These are phyloP conservation scores for Lytechinus pictus DNA, from an alignment of 35 echinoderm and acorn worm species.

Conservation along the genomic window DNA sequence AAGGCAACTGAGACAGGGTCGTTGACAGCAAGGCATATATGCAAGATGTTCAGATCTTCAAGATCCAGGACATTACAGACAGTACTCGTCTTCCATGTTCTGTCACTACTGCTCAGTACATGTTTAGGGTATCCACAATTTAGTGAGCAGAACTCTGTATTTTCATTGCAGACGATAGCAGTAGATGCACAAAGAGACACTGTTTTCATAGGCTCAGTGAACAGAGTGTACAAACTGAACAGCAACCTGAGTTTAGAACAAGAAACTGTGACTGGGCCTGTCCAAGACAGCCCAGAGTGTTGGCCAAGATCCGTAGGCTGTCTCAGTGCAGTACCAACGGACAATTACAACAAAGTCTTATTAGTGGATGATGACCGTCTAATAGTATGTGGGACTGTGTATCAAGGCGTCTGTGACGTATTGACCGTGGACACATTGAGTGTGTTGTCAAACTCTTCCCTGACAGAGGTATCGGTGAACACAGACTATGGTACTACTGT, in stretches of 20 bases:
- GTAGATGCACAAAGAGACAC: slow-evolving; percentile 53
- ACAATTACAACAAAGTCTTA: slow-evolving; percentile 85
- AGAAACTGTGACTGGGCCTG: slow-evolving; percentile 69
- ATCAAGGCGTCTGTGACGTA: slow-evolving; percentile 80
- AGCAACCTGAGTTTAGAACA: slow-evolving; percentile 36
- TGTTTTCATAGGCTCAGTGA: slow-evolving; percentile 78
- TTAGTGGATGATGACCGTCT: slow-evolving; percentile 62
- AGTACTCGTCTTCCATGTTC: not conserved
- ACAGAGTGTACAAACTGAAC: slow-evolving; percentile 76
- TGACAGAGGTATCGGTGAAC: slow-evolving; percentile 71
- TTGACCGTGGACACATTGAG: slow-evolving; percentile 31
- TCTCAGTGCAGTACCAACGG: not conserved
- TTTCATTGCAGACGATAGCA: slow-evolving; percentile 64
- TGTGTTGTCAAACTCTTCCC: slow-evolving; percentile 53
- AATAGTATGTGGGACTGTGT: slow-evolving; percentile 79
- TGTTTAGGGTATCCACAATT: slow-evolving; percentile 26
- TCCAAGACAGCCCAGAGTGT: slow-evolving; percentile 67
- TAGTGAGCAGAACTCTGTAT: slow-evolving; percentile 15
- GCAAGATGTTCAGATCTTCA: not conserved
- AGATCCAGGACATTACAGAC: not conserved
- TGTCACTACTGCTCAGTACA: not conserved
- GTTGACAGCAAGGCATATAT: not conserved
- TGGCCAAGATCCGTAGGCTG: slow-evolving; percentile 43
- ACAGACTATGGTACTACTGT: slow-evolving; percentile 68
- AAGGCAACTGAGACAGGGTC: not conserved